These are phyloP conservation scores for Watsonalla cultraria DNA, from an alignment of 2,888 invertebrate species.

Conservation along the genomic window DNA sequence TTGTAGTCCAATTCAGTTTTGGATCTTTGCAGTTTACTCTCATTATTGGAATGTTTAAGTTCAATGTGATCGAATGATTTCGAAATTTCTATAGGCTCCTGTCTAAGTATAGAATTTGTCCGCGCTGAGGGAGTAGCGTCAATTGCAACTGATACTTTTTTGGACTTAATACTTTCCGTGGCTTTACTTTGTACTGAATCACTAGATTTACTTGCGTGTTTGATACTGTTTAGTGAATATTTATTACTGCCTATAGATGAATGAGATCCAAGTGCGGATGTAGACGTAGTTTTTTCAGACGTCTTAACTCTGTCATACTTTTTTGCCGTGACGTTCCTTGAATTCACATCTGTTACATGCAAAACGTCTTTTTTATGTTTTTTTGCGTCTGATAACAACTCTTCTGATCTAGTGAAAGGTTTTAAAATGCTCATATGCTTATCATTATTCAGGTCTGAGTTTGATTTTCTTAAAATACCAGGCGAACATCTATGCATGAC, in stretches of 20 bases:
- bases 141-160: conserved; percentile 86
- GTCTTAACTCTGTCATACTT: conserved; percentile 49
- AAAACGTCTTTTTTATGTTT: conserved; percentile 36
- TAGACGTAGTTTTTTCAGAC: conserved; percentile 70
- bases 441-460: conserved; percentile 52
- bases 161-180: conserved; percentile 71
- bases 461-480: conserved; percentile 78
- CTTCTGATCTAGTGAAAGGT: conserved; percentile 68
- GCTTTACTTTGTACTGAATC: conserved; percentile 66
- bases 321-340: conserved; percentile 37
- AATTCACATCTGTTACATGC: conserved; percentile 33
- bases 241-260: conserved; percentile 62
- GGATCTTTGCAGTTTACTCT: conserved; percentile 54
- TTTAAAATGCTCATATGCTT: conserved; percentile 44
- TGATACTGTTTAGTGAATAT: conserved; percentile 40
- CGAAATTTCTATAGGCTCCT: conserved; percentile 86
- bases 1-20: conserved; percentile 64
- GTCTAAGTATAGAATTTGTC: conserved; percentile 84
- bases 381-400: conserved; percentile 57
- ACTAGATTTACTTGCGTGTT: conserved; percentile 57
- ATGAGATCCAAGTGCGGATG: conserved; percentile 67
- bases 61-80: conserved; percentile 79
- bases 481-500: conserved; percentile 86
- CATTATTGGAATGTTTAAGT: conserved; percentile 48
- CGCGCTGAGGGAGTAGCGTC: conserved; percentile 88